Evolutionary conservation across 2,888 invertebrate species (phyloP).

Genomic region (Amphipyra tragopoginis): DNA sequence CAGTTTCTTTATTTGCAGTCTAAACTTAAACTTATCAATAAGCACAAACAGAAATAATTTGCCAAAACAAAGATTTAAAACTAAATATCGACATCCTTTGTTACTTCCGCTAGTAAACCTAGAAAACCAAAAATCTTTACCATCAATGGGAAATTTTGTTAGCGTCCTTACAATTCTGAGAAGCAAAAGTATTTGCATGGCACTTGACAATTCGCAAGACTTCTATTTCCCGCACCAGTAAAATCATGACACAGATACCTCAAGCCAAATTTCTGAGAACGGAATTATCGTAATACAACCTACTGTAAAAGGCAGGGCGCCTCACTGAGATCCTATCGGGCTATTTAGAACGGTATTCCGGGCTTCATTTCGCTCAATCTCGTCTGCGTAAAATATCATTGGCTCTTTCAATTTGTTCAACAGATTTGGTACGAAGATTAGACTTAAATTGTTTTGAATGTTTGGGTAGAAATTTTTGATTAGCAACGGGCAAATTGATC

Average conservation of each 20-base stretch:
- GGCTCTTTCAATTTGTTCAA: constrained; percentile 42
- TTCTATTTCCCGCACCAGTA: neutral
- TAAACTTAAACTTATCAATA: constrained; percentile 6
- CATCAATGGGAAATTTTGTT: neutral
- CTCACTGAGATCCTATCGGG: constrained; percentile 40
- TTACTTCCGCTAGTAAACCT: constrained; percentile 10
- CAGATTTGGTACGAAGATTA: constrained; percentile 30
- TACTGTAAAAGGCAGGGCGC: constrained; percentile 31
- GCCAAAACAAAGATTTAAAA: constrained; percentile 6
- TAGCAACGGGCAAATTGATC: constrained; percentile 3
- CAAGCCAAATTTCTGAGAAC: constrained; percentile 16
- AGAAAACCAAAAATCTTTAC: neutral
- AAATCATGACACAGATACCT: constrained; percentile 20
- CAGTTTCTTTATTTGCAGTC: neutral
- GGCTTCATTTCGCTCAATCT: constrained; percentile 39
- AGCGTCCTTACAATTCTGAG: neutral
- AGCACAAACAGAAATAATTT: constrained; percentile 7
- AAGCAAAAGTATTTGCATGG: no score
- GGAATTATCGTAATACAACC: constrained; percentile 16
- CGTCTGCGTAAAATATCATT: constrained; percentile 35
- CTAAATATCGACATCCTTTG: constrained; percentile 31
- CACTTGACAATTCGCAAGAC: neutral
- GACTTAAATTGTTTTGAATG: constrained; percentile 12
- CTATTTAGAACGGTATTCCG: constrained; percentile 48
- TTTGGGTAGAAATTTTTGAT: neutral